Base-by-base conservation (phyloP, 2,113 vertebrate genomes). In the Chinchilla lanigera region DNA sequence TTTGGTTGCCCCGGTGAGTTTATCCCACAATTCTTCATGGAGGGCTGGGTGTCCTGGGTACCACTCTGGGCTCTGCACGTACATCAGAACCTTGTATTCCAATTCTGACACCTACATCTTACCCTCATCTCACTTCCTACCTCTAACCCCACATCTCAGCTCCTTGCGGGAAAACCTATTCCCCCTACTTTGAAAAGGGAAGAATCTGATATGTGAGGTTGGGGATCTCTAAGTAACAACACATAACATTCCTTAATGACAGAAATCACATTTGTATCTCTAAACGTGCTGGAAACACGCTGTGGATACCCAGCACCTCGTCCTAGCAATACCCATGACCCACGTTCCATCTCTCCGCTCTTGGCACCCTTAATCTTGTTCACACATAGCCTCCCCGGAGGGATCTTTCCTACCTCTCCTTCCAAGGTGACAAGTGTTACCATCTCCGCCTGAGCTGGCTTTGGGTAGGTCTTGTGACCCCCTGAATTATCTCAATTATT, bases 201-300 rank as follows among this genome's bases (percentile, higher is more conserved):
- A 88, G 95, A 91, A 69, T 98, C 96, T 97, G 95, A 92, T 96
- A 60, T 94, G 95, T 75, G 94, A 97, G 97, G 93, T 96, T 67
- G 86, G 93, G 96, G 89, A 93, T 96, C 97, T 96, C 95, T 95
- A 89, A 96, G 95, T 69, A 97, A 90, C 65, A 97, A 98, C 83
- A 96, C 85, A 81, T 91, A 47, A 95, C 97, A 96, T 90, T 98
- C 96, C 94, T 97, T 95, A 94, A 58, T 97, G 89, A 93, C 35
- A 96, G 97, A 97, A 96, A 98, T 97, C 97, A 97, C 97, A 91
- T 97, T 92, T 2, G 98, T 94, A 92, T 97, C 97, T 98, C 96
- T 96, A 97, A 97, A 98, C 97, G 96, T 88, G 52, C 98, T 63
- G 17, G 5, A 13, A 75, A 20, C 26, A 65, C 0, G 20, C 50